phyloP scores from a whole-genome alignment of 2,797 vertebrate genomes.

The Micrastur ruficollis region DNA sequence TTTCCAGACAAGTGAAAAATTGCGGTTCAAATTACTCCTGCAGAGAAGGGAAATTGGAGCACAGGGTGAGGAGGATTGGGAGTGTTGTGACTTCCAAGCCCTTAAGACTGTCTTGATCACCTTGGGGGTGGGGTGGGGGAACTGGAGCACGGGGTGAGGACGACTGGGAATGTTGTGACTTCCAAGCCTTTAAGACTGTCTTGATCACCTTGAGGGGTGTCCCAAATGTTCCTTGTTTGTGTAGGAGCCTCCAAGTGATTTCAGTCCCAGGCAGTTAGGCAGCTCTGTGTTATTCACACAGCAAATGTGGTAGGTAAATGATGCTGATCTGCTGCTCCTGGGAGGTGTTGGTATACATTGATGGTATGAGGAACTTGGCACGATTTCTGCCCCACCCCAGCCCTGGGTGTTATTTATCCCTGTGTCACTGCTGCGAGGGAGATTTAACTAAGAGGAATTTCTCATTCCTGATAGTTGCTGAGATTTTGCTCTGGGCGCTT shows the following conservation, averaged over 20 bases:
- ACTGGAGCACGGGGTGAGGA: not conserved
- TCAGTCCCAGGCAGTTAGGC: not conserved
- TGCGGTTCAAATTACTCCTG: not conserved
- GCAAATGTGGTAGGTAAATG: not conserved
- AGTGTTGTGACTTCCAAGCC: not conserved
- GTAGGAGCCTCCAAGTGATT: not conserved
- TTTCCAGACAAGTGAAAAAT: not conserved
- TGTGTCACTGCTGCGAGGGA: not conserved
- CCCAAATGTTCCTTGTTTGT: not conserved
- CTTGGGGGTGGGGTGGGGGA: not conserved
- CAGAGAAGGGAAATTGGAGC: not conserved
- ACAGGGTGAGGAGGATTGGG: not conserved
- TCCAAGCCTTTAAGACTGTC: not conserved
- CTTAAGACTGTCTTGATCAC: not conserved
- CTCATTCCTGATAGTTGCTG: not conserved
- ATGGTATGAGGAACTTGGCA: not conserved
- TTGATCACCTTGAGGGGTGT: not conserved
- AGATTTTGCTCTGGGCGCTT: not conserved
- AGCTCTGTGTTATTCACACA: not conserved
- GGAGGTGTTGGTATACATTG: not conserved
- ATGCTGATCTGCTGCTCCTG: not conserved
- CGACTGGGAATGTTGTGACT: not conserved
- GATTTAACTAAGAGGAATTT: not conserved
- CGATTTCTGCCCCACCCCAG: not conserved
- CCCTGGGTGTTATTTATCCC: not conserved